Percentiles rank a stretch among this genome's conserved stretches.
Evolutionary conservation across 2,888 invertebrate genomes (phyloP).

Genomic region (Tenodera sinensis): DNA sequence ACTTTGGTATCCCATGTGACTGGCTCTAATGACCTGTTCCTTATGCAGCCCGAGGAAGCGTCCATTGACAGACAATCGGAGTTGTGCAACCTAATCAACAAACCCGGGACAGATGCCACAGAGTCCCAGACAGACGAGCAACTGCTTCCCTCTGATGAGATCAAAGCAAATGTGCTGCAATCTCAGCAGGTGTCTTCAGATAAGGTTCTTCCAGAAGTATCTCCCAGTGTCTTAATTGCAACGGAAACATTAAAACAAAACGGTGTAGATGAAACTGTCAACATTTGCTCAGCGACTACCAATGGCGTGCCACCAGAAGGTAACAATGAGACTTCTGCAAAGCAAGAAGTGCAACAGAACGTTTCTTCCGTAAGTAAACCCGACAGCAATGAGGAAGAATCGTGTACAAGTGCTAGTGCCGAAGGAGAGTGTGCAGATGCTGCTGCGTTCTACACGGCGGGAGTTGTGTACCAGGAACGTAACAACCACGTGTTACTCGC

Average conservation of each 20-base stretch:
- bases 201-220: not conserved
- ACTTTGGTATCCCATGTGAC: not conserved
- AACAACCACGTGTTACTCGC: not conserved
- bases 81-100: no score
- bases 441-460: not conserved
- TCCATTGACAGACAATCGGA: not conserved
- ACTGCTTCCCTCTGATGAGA: not conserved
- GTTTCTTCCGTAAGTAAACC: no score
- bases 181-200: not conserved
- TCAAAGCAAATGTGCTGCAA: not conserved
- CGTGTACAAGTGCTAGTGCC: not conserved
- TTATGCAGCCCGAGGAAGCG: not conserved
- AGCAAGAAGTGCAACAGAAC: no score
- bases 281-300: not conserved
- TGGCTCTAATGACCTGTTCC: not conserved
- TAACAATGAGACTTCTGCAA: no score
- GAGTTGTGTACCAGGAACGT: not conserved
- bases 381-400: not conserved
- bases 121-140: not conserved
- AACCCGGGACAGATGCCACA: not conserved
- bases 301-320: no score
- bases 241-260: not conserved
- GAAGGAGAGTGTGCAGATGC: no score
- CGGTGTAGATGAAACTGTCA: not conserved
- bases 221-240: no score